Percentiles rank a stretch among this genome's conserved stretches.
These are phyloP conservation scores for Brachystomella parvula DNA, from an alignment of 1,140 invertebrate species.

Conservation along the genomic window DNA sequence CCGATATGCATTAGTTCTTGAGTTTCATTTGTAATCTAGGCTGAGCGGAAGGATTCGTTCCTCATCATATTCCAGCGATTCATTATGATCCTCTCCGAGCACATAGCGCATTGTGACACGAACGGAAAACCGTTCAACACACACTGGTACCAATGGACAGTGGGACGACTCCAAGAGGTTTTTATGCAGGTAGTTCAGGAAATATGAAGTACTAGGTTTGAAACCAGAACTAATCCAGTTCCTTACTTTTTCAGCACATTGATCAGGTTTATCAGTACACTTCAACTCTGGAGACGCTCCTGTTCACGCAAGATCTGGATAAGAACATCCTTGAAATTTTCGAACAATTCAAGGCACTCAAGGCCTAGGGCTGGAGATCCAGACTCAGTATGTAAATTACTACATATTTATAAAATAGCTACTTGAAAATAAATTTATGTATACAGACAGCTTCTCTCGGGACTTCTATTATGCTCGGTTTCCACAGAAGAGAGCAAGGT, in stretches of 20 bases:
- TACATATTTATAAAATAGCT: too few relatives aligned
- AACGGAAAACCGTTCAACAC: constrained; percentile 87
- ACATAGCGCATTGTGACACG: constrained; percentile 84
- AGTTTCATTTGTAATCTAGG: too few relatives aligned
- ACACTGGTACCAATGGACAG: constrained; percentile 94
- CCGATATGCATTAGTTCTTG: too few relatives aligned
- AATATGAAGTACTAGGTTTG: constrained; percentile 8
- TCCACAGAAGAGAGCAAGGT: too few relatives aligned
- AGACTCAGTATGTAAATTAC: too few relatives aligned
- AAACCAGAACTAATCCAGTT: constrained; percentile 1
- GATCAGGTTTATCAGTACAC: constrained; percentile 97
- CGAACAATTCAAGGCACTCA: constrained; percentile 85
- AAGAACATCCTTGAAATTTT: constrained; percentile 93
- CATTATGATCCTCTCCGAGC: constrained; percentile 96
- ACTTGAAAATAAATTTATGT: too few relatives aligned
- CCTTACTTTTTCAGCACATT: constrained; percentile 62
- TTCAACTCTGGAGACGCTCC: constrained; percentile 81
- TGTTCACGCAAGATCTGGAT: constrained; percentile 94
- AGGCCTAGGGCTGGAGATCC: constrained; percentile 49
- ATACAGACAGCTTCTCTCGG: too few relatives aligned
- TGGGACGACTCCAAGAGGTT: constrained; percentile 88
- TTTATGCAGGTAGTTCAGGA: constrained; percentile 69
- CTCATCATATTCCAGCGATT: constrained; percentile 96
- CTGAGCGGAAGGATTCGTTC: constrained; percentile 93
- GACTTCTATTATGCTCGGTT: too few relatives aligned